Evolutionary conservation across 2,888 invertebrate species (phyloP).

Genomic region (Tachina lurida): DNA sequence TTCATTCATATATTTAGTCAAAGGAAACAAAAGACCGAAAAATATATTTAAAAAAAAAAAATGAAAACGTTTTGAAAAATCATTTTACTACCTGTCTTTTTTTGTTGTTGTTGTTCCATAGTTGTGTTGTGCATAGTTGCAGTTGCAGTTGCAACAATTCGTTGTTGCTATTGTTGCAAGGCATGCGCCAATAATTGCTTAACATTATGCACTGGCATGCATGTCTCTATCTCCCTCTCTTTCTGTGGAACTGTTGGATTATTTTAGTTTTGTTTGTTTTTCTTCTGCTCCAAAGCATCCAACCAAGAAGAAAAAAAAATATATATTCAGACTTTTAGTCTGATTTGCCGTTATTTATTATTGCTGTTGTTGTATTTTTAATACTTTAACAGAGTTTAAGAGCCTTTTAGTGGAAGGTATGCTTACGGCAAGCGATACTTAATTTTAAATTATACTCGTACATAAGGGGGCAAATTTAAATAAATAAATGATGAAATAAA

Average conservation of each 20-base stretch:
- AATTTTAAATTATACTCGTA: conserved; percentile 21
- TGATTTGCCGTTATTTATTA: conserved; percentile 52
- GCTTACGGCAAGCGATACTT: conserved; percentile 37
- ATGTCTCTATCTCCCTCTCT: conserved; percentile 24
- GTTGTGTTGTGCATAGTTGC: conserved; percentile 1
- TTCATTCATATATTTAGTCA: conserved; percentile 61
- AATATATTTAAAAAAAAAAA: conserved; percentile 2
- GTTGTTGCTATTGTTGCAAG: conserved; percentile 54
- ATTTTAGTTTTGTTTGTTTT: conserved; percentile 19
- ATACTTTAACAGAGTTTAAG: conserved; percentile 40
- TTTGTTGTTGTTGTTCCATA: conserved; percentile 19
- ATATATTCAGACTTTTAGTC: conserved; percentile 38
- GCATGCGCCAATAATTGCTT: conserved; percentile 70
- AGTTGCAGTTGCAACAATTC: conserved; percentile 45
- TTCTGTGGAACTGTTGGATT: conserved; percentile 40
- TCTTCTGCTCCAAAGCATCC: conserved; percentile 55
- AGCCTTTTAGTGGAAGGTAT: conserved; percentile 55
- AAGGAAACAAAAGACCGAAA: conserved; percentile 55
- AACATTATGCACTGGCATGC: conserved; percentile 68
- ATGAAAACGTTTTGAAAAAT: conserved; percentile 52
- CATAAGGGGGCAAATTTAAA: neutral
- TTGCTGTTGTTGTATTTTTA: neutral
- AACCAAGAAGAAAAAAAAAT: conserved; percentile 41
- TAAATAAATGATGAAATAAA: no score
- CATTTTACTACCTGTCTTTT: conserved; percentile 61